Base-by-base conservation (phyloP, 2,113 vertebrate species). In the Heptranchias perlo region DNA sequence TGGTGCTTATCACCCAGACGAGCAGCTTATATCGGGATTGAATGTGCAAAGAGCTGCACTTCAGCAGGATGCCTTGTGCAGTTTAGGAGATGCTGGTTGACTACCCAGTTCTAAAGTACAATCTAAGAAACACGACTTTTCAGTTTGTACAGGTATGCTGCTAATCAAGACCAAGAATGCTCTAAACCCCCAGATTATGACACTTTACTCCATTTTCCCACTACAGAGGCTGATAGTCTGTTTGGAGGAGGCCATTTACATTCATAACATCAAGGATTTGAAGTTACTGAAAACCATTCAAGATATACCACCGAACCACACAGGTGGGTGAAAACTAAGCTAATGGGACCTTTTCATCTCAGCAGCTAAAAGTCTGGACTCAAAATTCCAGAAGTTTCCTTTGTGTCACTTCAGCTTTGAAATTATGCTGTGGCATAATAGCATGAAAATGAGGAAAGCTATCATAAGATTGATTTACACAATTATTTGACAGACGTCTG, bases 251-350 rank as follows among this genome's bases (percentile, higher is more conserved):
- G 98, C 98, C 0, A 98, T 99, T 97, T 99, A 99, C 97, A 99
- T 99, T 96, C 99, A 99, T 96, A 99, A 99, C 96, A 99, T 99
- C 96, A 99, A 99, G 96, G 99, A 99, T 97, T 99, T 99, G 99
- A 99, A 99, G 96, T 98, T 99, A 96, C 96, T 99, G 96, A 99
- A 99, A 97, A 99, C 98, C 39, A 98, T 99, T 96, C 97, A 99
- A 97, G 99, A 99, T 96, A 98, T 98, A 0, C 99, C 99, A 61
- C 96, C 97, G 73, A 99, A 99, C 96, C 97, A 98, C 16, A 98
- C 98, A 98, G 98, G 99, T 99, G 97, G 94, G 64, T 95, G 25
- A 69, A 64, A 95, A 67, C 14, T 8, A 35, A 58, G 25, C 49
- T 58, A 54, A 28, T 31, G 49, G 7, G 6, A 35, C 25, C 13